Conservation (phyloP, 1,140 invertebrate species). For the Zaprionus kolodkinae region DNA sequence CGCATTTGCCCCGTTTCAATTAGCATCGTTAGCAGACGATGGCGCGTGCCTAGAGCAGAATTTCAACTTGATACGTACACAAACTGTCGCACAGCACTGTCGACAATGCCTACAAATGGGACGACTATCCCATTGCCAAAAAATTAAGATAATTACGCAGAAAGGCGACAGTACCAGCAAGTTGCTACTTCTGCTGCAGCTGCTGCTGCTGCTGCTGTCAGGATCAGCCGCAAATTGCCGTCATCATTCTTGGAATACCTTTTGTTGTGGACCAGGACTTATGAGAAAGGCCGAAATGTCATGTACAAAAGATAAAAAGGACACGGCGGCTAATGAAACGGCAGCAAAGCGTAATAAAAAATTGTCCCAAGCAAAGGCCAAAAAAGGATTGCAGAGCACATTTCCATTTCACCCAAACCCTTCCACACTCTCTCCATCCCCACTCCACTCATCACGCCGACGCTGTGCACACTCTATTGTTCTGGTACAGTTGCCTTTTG, state of each 20-base stretch:
- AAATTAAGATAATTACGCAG: constrained; percentile 71
- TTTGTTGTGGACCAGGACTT: constrained; percentile 72
- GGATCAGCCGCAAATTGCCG: constrained; percentile 78
- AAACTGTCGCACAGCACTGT: not conserved
- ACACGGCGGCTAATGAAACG: constrained; percentile 74
- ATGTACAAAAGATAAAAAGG: constrained; percentile 81
- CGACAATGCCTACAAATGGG: constrained; percentile 9
- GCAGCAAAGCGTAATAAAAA: constrained; percentile 47
- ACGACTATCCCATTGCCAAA: constrained; percentile 30
- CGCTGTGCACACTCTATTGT: constrained; percentile 33
- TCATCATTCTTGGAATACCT: constrained; percentile 78
- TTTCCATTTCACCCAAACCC: constrained; percentile 27
- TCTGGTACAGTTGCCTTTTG: constrained; percentile 66
- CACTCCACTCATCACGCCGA: not conserved
- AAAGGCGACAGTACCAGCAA: not conserved
- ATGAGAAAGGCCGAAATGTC: constrained; percentile 80
- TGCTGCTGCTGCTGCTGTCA: constrained; percentile 14
- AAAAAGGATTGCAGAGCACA: constrained; percentile 71
- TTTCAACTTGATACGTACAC: not conserved
- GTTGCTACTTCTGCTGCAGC: not conserved
- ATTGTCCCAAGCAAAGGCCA: constrained; percentile 34
- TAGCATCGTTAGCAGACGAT: constrained; percentile 15
- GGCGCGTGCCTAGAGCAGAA: constrained; percentile 30
- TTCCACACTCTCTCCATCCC: not conserved
- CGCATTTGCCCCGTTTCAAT: constrained; percentile 19